Conservation (phyloP, 2,113 vertebrate species). For the Gavia stellata region DNA sequence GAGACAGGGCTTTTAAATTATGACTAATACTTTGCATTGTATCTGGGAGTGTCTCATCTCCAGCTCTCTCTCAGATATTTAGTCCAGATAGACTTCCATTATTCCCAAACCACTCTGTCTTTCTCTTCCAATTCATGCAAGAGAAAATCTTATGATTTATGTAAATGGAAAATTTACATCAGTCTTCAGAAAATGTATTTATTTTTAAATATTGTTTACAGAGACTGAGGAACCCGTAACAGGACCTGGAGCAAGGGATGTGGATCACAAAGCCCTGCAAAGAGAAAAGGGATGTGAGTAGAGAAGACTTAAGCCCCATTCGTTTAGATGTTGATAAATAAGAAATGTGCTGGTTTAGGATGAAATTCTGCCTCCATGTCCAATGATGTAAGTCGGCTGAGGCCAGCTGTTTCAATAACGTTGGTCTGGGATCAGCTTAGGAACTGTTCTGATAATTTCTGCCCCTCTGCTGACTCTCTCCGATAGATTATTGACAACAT, state of each 20-base stretch:
- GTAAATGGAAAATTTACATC: not conserved
- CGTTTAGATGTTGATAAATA: not conserved
- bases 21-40: not conserved
- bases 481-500: not conserved
- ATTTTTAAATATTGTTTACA: not conserved
- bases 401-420: not conserved
- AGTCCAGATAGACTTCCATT: not conserved
- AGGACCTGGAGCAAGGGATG: not conserved
- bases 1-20: conserved; percentile 18
- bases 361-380: not conserved
- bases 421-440: not conserved
- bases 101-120: not conserved
- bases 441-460: not conserved
- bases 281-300: not conserved
- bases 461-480: not conserved
- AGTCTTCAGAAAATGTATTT: not conserved
- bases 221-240: not conserved
- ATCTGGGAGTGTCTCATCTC: not conserved
- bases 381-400: not conserved
- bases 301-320: not conserved
- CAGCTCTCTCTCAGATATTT: not conserved
- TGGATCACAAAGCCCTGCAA: not conserved
- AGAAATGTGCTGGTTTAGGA: not conserved
- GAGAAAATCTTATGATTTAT: not conserved
- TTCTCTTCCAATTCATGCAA: not conserved